Conservation (phyloP, 1,140 invertebrate genomes). For the Plectrocnemia conspersa region DNA sequence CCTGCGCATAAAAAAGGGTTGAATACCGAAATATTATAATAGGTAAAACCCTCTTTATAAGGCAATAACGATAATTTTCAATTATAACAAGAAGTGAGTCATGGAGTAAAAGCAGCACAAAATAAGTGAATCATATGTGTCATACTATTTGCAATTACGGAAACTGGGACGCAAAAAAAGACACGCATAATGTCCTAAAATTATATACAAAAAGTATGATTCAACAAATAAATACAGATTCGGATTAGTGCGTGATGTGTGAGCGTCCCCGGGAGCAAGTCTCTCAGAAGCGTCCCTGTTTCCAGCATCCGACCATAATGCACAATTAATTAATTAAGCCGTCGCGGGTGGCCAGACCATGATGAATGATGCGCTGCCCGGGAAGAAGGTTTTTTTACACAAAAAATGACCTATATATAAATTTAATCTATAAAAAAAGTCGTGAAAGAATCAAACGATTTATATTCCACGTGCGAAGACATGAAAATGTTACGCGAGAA, state of each 20-base stretch:
- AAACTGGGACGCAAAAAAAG: conserved; percentile 5
- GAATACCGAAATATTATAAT: neutral
- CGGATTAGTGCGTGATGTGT: too few relatives aligned
- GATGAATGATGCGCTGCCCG: conserved; percentile 13
- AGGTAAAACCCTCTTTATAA: neutral
- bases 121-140: neutral
- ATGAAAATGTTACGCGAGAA: too few relatives aligned
- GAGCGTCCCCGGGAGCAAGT: neutral
- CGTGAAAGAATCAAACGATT: too few relatives aligned
- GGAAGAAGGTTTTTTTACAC: too few relatives aligned
- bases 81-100: neutral
- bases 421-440: too few relatives aligned
- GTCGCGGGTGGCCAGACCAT: conserved; percentile 27
- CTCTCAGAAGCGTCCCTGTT: neutral
- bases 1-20: conserved; percentile 17
- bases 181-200: too few relatives aligned
- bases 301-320: conserved; percentile 27
- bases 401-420: too few relatives aligned
- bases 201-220: too few relatives aligned
- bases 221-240: too few relatives aligned
- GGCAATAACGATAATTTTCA: neutral
- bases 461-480: too few relatives aligned
- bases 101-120: neutral
- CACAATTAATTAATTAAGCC: conserved; percentile 36
- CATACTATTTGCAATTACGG: neutral